Conservation (phyloP, 2,797 vertebrate genomes). For the Picus viridis region DNA sequence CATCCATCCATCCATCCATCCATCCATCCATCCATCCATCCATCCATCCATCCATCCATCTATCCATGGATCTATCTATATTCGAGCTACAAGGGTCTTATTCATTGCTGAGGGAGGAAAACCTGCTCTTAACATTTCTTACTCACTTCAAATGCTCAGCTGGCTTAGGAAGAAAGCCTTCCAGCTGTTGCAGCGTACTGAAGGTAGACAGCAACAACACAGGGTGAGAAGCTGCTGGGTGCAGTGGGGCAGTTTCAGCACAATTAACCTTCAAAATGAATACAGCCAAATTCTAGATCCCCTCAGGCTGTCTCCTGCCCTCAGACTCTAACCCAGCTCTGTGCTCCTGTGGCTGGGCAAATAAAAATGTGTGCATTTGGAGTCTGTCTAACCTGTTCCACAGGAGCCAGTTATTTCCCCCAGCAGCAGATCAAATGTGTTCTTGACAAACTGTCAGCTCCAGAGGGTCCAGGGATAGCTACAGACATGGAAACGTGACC, state of each 20-base stretch:
- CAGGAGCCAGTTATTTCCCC: background rate
- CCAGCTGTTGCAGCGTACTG: background rate
- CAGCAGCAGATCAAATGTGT: background rate
- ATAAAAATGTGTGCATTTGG: background rate
- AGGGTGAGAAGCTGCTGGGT: background rate
- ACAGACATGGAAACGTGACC: background rate
- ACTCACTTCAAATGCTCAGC: background rate
- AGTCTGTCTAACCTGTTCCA: background rate
- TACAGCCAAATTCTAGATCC: background rate
- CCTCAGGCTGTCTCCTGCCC: background rate
- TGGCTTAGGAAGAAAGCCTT: background rate
- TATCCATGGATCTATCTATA: too few relatives aligned
- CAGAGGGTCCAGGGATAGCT: background rate
- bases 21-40: too few relatives aligned
- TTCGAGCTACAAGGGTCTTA: background rate
- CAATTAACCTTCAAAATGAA: background rate
- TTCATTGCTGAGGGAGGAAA: background rate
- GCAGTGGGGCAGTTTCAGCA: background rate
- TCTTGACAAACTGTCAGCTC: slow-evolving; percentile 39
- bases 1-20: too few relatives aligned
- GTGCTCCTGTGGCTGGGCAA: background rate
- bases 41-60: too few relatives aligned
- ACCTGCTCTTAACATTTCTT: background rate
- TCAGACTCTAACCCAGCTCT: background rate
- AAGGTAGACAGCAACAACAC: background rate